Evolutionary conservation across 2,797 vertebrate genomes (phyloP), one percentile per base, ranked within the genome.

Genomic region (Mormyrops boulengeri): DNA sequence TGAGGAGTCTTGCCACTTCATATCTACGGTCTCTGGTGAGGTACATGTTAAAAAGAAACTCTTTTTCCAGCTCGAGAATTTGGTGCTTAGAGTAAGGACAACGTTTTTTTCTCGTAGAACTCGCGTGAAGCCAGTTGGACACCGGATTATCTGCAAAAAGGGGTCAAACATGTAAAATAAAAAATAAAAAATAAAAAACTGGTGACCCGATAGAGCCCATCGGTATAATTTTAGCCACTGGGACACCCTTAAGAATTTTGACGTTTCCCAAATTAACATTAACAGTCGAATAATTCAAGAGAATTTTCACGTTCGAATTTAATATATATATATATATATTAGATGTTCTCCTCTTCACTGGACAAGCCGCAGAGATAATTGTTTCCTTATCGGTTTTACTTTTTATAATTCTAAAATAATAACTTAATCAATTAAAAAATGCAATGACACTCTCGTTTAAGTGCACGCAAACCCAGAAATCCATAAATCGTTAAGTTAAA

Each of bases 41-140:
- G 95, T 99, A 99, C 96, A 98, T 98, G 94, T 97, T 99, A 96
- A 99, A 99, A 87, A 99, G 95, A 95, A 99, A 99, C 91, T 99
- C 98, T 91, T 99, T 99, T 93, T 99, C 98, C 96, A 99, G 94
- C 95, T 99, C 98, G 94, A 99, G 95, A 60, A 98, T 99, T 92
- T 99, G 98, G 91, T 99, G 97, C 88, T 99, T 99, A 85, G 97
- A 97, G 90, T 99, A 99, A 44, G 98, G 98, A 90, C 98, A 99
- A 88, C 98, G 96, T 88, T 99, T 99, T 96, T 99, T 99, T 95
- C 98, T 95, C 12, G 98, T 98, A 92, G 98, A 98, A 91, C 98
- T 97, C 49, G 98, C 98, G 84, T 99, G 98, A 26, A 99, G 97
- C 98, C 98, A 99, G 95, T 98, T 99, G 94, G 97, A 97, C 89